Conservation (phyloP, 2,113 vertebrate species). For the Myotis davidii region DNA sequence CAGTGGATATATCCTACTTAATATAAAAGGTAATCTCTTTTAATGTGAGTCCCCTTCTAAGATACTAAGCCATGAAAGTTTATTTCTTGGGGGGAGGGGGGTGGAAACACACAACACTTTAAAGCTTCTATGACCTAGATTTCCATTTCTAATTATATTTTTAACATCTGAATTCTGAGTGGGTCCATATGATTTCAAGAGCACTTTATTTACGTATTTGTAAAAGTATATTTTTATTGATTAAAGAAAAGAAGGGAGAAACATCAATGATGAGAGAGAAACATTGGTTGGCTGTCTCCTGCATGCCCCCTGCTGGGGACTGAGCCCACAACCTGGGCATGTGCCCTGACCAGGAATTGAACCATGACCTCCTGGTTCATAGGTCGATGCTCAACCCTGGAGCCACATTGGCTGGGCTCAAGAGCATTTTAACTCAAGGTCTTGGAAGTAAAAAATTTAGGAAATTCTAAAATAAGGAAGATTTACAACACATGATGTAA, state of each 20-base stretch:
- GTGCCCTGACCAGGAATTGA: too few relatives aligned
- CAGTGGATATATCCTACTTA: constrained; percentile 34
- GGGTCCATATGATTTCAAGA: constrained; percentile 23
- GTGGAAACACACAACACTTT: not conserved
- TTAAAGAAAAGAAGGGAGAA: too few relatives aligned
- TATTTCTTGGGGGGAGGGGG: not conserved
- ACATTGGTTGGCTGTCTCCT: too few relatives aligned
- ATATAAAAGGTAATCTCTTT: constrained; percentile 34
- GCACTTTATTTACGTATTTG: not conserved
- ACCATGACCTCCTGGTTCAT: too few relatives aligned
- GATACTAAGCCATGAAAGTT: constrained; percentile 16
- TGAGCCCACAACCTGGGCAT: too few relatives aligned
- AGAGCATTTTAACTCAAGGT: constrained; percentile 17
- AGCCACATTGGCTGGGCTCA: too few relatives aligned
- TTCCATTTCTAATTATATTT: constrained; percentile 34
- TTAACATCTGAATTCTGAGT: constrained; percentile 26
- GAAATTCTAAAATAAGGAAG: not conserved
- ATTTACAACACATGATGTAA: not conserved
- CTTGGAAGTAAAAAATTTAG: constrained; percentile 2
- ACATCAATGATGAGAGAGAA: too few relatives aligned
- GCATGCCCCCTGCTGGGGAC: too few relatives aligned
- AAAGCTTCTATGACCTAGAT: constrained; percentile 28
- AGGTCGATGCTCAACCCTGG: too few relatives aligned
- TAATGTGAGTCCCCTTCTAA: constrained; percentile 20
- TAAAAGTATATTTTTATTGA: too few relatives aligned